Conservation (phyloP, 2,797 vertebrate genomes). For the Odontamblyopus lacepedii region DNA sequence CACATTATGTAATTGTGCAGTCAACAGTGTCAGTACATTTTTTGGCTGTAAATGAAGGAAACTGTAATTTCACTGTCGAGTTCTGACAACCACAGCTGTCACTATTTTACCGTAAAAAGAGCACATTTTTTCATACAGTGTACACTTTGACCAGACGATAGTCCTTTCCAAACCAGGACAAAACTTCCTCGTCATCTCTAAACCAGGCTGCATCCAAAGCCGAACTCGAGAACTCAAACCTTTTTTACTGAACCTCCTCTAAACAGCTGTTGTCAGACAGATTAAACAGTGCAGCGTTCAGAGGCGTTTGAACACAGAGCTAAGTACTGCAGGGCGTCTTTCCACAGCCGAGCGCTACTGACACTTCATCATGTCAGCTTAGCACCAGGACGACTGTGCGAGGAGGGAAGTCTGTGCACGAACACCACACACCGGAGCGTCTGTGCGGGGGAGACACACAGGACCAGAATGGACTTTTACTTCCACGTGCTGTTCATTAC, state of each 20-base stretch:
- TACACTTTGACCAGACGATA: no score
- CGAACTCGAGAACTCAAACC: conserved; percentile 22
- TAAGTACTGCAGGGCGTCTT: neutral
- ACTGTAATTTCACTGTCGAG: no score
- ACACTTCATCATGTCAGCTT: conserved; percentile 71
- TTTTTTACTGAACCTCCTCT: conserved; percentile 20
- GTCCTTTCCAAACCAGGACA: no score
- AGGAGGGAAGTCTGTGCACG: conserved; percentile 45
- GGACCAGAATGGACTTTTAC: conserved; percentile 66
- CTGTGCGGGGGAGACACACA: conserved; percentile 73
- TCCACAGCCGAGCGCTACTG: conserved; percentile 35
- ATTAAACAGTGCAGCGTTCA: conserved; percentile 40
- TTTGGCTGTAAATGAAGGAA: no score
- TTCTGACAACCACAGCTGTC: no score
- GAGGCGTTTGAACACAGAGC: conserved; percentile 19
- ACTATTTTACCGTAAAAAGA: no score
- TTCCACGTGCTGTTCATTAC: no score
- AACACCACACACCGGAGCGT: conserved; percentile 31
- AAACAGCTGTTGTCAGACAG: conserved; percentile 35
- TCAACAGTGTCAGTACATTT: no score
- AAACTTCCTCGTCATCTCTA: no score
- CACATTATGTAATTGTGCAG: no score
- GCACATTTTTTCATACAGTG: no score
- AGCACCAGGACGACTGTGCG: conserved; percentile 53
- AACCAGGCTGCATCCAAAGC: neutral